A percentile compares a stretch with the other conserved stretches of the same genome.
Evolutionary conservation across 2,888 invertebrate genomes (phyloP).

Genomic region (Leistus spinibarbis): DNA sequence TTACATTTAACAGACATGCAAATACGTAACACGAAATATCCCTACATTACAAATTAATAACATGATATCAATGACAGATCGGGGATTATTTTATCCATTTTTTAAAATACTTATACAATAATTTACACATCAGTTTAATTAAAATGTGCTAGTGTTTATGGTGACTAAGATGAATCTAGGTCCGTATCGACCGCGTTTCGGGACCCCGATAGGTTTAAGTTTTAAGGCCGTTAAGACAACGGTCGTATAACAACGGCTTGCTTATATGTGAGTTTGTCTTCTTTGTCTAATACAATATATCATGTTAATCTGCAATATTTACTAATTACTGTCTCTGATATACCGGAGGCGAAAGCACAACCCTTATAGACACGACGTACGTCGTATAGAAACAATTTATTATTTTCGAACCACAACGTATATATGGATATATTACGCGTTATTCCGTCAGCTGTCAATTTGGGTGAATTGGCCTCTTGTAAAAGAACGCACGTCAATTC

Average conservation of each 20-base stretch:
- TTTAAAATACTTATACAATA: neutral
- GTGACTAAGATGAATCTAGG: neutral
- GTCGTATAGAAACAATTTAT: neutral
- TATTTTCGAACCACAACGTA: neutral
- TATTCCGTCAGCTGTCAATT: neutral
- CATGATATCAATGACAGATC: neutral
- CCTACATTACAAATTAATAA: neutral
- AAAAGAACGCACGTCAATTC: conserved; percentile 12
- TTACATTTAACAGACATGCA: conserved; percentile 8
- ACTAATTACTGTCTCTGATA: conserved; percentile 38
- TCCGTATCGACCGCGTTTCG: neutral
- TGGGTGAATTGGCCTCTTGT: neutral
- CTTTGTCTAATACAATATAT: conserved; percentile 39
- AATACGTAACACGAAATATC: neutral
- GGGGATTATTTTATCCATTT: neutral
- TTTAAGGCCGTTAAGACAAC: conserved; percentile 33
- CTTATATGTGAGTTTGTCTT: conserved; percentile 39
- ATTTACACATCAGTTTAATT: neutral
- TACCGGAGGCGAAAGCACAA: conserved; percentile 15
- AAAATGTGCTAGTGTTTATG: neutral
- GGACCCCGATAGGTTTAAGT: conserved; percentile 32
- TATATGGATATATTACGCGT: neutral
- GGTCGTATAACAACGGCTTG: conserved; percentile 25
- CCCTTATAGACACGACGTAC: conserved; percentile 22
- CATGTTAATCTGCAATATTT: conserved; percentile 39